A percentile compares a stretch with the other conserved stretches of the same genome.
Evolutionary conservation across 2,888 invertebrate genomes (phyloP).

Genomic region (Sicus ferrugineus): DNA sequence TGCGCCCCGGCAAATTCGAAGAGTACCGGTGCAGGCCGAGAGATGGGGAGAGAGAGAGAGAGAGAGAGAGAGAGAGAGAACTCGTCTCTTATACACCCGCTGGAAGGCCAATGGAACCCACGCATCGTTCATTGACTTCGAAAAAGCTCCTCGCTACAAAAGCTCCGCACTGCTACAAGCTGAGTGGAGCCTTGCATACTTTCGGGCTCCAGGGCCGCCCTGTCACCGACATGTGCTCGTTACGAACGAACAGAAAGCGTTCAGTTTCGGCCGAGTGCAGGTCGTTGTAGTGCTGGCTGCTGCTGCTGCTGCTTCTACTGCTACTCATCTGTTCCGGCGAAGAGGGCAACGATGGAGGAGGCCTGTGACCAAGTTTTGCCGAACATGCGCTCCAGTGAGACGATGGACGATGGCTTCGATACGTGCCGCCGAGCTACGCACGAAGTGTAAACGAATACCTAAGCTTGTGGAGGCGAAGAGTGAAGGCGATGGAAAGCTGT

Average conservation of each 20-base stretch:
- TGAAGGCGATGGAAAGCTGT: background rate
- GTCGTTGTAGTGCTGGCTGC: slow-evolving; percentile 14
- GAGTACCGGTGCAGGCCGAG: background rate
- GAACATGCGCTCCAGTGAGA: slow-evolving; percentile 25
- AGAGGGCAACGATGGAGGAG: background rate
- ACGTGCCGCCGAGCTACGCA: slow-evolving; percentile 3
- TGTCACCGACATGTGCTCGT: slow-evolving; percentile 7
- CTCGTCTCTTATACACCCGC: slow-evolving; percentile 31
- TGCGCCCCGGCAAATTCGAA: slow-evolving; percentile 27
- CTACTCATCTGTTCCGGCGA: background rate
- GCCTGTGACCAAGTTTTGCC: slow-evolving; percentile 2
- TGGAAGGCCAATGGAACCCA: slow-evolving; percentile 30
- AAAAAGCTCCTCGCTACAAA: slow-evolving; percentile 22
- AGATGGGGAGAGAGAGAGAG: background rate
- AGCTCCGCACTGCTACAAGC: background rate
- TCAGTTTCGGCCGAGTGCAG: slow-evolving; percentile 34
- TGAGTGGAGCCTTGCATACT: slow-evolving; percentile 21
- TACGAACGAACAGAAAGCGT: slow-evolving; percentile 32
- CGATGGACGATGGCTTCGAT: background rate
- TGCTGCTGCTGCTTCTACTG: background rate
- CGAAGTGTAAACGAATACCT: background rate
- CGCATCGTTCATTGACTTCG: slow-evolving; percentile 31
- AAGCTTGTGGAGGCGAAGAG: no score
- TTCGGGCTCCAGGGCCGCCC: slow-evolving; percentile 31
- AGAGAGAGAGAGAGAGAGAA: background rate